These are phyloP conservation scores for Hemiprocne comata DNA, from an alignment of 2,113 vertebrate genomes.

Conservation along the genomic window DNA sequence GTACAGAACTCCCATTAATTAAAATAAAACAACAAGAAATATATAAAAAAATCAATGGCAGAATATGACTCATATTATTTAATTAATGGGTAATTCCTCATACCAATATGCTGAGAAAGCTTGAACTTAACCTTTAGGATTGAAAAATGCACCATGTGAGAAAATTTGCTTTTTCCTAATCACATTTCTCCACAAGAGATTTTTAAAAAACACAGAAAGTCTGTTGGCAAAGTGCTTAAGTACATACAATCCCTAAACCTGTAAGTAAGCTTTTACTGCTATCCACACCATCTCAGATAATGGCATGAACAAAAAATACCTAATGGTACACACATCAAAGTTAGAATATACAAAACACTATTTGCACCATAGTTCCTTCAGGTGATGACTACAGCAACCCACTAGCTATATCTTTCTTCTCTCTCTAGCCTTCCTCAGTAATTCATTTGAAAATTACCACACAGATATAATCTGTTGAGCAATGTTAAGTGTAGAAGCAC, in stretches of 20 bases:
- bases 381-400: background rate
- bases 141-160: constrained; percentile 56
- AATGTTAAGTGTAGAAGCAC: constrained; percentile 15
- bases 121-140: constrained; percentile 61
- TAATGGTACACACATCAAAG: fast-evolving
- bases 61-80: constrained; percentile 67
- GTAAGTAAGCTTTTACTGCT: background rate
- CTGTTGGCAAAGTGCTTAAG: constrained; percentile 24
- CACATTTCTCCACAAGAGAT: constrained; percentile 51
- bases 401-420: background rate
- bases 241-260: background rate
- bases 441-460: constrained; percentile 3
- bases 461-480: constrained; percentile 35
- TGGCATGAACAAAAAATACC: background rate
- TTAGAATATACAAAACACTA: background rate
- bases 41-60: constrained; percentile 51
- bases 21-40: constrained; percentile 59
- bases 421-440: background rate
- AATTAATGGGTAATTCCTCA: constrained; percentile 66
- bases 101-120: constrained; percentile 64
- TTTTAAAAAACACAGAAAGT: constrained; percentile 54
- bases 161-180: constrained; percentile 60
- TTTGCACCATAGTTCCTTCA: background rate
- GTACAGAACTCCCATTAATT: constrained; percentile 63
- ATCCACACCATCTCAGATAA: background rate